Evolutionary conservation across 2,113 vertebrate species (phyloP).

Genomic region (Cygnus buccinator): DNA sequence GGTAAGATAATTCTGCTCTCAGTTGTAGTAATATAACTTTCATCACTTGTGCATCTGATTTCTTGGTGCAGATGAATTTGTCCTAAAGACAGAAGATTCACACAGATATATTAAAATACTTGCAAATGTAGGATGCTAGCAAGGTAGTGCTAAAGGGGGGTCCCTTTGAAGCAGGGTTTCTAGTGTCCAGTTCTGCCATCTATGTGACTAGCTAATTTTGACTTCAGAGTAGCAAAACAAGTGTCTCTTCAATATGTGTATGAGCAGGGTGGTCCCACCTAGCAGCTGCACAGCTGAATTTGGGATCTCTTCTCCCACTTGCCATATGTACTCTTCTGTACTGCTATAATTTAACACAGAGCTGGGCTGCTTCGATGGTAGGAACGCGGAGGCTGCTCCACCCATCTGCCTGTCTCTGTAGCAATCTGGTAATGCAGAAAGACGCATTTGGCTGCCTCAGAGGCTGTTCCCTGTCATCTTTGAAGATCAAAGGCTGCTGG

Average conservation of each 20-base stretch:
- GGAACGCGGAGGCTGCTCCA: slow-evolving; percentile 6
- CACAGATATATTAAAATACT: neutral
- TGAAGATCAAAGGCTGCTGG: slow-evolving; percentile 71
- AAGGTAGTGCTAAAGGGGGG: neutral
- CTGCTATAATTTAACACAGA: slow-evolving; percentile 47
- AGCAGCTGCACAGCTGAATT: slow-evolving; percentile 50
- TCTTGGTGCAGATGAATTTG: neutral
- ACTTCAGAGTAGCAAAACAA: neutral
- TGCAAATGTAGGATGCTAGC: neutral
- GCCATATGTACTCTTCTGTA: slow-evolving; percentile 3
- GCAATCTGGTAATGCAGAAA: slow-evolving; percentile 64
- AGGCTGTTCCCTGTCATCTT: slow-evolving; percentile 68
- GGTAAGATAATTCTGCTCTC: slow-evolving; percentile 70
- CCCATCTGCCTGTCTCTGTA: slow-evolving; percentile 67
- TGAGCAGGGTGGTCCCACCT: neutral
- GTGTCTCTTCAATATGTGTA: neutral
- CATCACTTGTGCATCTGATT: neutral
- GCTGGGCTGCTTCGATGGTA: neutral
- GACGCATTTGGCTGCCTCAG: slow-evolving; percentile 64
- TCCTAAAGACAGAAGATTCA: neutral
- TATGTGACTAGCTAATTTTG: neutral
- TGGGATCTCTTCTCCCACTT: slow-evolving; percentile 34
- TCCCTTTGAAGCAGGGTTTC: neutral
- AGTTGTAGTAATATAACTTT: neutral
- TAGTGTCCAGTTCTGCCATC: neutral